These are phyloP conservation scores for Leucoraja ocellata DNA, from an alignment of 2,797 vertebrate genomes.

Conservation along the genomic window DNA sequence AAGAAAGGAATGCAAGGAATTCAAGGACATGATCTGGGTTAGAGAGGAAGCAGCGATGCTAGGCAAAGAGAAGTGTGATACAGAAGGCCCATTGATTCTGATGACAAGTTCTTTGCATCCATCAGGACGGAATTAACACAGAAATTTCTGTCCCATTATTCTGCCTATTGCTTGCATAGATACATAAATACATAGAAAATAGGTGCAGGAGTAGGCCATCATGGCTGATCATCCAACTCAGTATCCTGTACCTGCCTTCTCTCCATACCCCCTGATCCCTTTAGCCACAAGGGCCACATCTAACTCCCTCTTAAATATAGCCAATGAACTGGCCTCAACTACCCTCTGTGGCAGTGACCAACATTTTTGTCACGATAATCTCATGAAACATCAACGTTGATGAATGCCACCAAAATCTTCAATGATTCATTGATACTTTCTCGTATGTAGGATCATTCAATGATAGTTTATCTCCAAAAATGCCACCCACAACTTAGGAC, in stretches of 20 bases:
- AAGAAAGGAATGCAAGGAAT: conserved; percentile 24
- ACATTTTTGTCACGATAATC: not conserved
- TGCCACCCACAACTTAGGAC: not conserved
- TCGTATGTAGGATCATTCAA: too few species aligned
- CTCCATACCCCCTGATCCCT: too few species aligned
- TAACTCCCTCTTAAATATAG: too few species aligned
- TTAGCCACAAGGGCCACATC: too few species aligned
- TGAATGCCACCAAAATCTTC: not conserved
- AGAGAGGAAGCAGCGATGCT: conserved; percentile 6
- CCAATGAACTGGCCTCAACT: too few species aligned
- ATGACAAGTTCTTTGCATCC: not conserved
- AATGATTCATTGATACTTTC: too few species aligned
- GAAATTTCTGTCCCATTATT: not conserved
- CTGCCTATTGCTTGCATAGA: not conserved
- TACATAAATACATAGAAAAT: too few species aligned
- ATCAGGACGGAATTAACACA: not conserved
- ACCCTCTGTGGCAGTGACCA: too few species aligned
- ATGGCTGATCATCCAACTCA: too few species aligned
- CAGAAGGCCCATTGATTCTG: conserved; percentile 22
- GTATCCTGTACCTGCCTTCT: too few species aligned
- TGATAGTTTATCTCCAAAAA: too few species aligned
- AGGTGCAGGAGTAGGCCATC: too few species aligned
- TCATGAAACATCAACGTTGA: not conserved
- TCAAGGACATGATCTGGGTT: not conserved
- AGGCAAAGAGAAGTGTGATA: not conserved